Base-by-base conservation (phyloP, 2,113 vertebrate genomes). In the Macquaria australasica region DNA sequence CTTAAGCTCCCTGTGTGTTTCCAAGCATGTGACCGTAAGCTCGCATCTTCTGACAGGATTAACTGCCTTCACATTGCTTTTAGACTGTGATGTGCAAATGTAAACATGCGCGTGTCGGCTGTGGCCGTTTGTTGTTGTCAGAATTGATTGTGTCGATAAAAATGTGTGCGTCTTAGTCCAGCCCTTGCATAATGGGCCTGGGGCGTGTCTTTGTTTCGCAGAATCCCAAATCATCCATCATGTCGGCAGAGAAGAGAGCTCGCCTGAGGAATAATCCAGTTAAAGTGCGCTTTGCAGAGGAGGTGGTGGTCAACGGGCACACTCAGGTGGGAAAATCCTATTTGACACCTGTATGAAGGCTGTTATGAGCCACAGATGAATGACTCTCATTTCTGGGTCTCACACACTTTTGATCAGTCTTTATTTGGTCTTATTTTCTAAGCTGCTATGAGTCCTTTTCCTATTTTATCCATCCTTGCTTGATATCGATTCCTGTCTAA, bases 221-320 rank as follows among this genome's bases (percentile, higher is more conserved):
- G 98, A 97, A 98, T 77, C 98, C 98, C 34, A 99, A 99, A 83
- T 99, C 98, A 0, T 99, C 98, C 0, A 99, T 99, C 91, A 97
- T 99, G 89, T 98, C 97, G 0, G 98, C 96, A 1, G 98, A 99
- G 95, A 99, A 99, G 96, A 96, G 97, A 92, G 98, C 98, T 69
- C 97, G 97, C 77, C 95, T 99, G 88, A 98, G 97, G 89, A 98
- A 93, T 81, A 99, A 99, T 91, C 98, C 98, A 0, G 97, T 99
- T 87, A 99, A 99, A 95, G 98, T 99, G 81, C 97, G 96, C 81
- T 99, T 99, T 45, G 98, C 98, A 16, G 98, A 99, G 90, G 98
- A 99, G 89, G 97, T 99, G 83, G 96, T 98, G 45, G 96, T 99
- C 94, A 99, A 99, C 8, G 97, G 97, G 67, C 97, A 98, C 83